Conservation (phyloP, 2,797 vertebrate species). For the Chaetodon trifasciatus region DNA sequence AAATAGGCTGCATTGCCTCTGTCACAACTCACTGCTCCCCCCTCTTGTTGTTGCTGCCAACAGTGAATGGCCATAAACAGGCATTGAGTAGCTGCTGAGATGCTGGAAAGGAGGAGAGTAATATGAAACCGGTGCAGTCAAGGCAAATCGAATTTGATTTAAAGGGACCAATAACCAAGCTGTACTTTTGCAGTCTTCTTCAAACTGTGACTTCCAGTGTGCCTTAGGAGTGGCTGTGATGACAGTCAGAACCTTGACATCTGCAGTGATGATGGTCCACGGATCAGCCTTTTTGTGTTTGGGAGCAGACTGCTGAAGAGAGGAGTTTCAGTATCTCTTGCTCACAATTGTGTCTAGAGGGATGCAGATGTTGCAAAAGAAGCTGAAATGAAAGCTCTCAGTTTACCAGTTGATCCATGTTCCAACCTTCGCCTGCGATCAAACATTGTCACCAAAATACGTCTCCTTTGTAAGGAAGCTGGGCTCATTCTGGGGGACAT, state of each 20-base stretch:
- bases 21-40: conserved; percentile 44
- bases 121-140: conserved; percentile 34
- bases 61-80: conserved; percentile 45
- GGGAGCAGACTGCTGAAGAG: not conserved
- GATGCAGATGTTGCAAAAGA: not conserved
- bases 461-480: not conserved
- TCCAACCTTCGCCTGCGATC: not conserved
- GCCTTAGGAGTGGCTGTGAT: not conserved
- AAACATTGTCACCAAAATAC: not conserved
- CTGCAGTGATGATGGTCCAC: not conserved
- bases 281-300: not conserved
- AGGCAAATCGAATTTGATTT: conserved; percentile 25
- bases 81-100: conserved; percentile 14
- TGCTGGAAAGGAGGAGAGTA: conserved; percentile 8
- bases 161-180: conserved; percentile 18
- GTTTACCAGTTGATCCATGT: not conserved
- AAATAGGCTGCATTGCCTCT: conserved; percentile 40
- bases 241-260: conserved; percentile 7
- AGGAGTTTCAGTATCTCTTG: not conserved
- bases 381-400: not conserved
- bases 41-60: conserved; percentile 45
- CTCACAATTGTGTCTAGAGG: not conserved
- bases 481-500: not conserved
- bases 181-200: conserved; percentile 20
- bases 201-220: conserved; percentile 1